Base-by-base conservation (phyloP, 2,797 vertebrate species). In the Falco novaeseelandiae region DNA sequence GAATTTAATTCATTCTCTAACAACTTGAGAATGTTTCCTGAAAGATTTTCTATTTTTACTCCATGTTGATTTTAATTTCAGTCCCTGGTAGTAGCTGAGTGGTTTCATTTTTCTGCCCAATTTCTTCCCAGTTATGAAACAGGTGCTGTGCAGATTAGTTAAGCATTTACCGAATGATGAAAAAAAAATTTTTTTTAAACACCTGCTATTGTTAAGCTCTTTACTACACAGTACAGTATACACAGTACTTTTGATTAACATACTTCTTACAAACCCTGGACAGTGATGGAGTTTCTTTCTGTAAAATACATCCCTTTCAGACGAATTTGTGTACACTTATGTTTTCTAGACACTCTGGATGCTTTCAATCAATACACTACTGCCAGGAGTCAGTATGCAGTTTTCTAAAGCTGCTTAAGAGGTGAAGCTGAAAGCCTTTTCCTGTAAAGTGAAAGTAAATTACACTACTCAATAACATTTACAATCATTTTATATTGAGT, bases 391-490 rank as follows among this genome's bases (percentile, higher is more conserved):
- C 89, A 65, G 79, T 9, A 46, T 51, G 72, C 51, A 93, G 79
- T 94, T 93, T 94, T 82, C 85, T 88, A 76, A 95, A 96, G 85
- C 80, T 19, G 67, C 84, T 86, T 88, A 95, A 93, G 65, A 89
- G 54, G 69, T 91, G 72, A 90, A 86, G 72, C 87, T 93, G 89
- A 96, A 96, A 96, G 93, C 87, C 49, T 93, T 86, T 96, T 96
- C 96, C 96, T 93, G 93, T 95, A 96, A 97, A 95, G 65, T 80
- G 79, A 91, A 93, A 96, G 95, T 93, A 91, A 94, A 97, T 91
- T 96, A 90, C 42, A 87, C 77, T 69, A 69, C 94, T 96, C 93
- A 93, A 58, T 95, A 95, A 95, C 72, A 93, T 70, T 76, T 62
- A 69, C 34, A 84, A 82, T 94, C 79, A 83, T 74, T 91, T 90